Evolutionary conservation across 1,140 invertebrate species (phyloP).

Genomic region (Pachyrhynchus sulphureomaculatus): DNA sequence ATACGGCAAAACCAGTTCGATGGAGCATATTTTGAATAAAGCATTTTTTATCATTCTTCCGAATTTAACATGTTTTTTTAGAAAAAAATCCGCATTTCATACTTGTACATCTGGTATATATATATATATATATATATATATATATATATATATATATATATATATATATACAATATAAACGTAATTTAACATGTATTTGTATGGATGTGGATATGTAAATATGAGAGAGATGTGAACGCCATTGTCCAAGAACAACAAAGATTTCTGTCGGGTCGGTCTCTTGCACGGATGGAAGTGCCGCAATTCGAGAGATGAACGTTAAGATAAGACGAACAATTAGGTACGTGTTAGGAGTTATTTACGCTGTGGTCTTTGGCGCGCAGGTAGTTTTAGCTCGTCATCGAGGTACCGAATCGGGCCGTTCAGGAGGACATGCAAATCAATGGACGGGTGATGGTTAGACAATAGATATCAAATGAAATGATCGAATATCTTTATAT

Average conservation of each 20-base stretch:
- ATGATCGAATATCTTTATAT: too few species aligned
- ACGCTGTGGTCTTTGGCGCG: slow-evolving; percentile 26
- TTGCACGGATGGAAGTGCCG: slow-evolving; percentile 24
- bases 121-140: slow-evolving; percentile 7
- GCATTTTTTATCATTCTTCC: too few species aligned
- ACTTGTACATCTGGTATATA: too few species aligned
- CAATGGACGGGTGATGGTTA: slow-evolving; percentile 5
- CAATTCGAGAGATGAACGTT: slow-evolving; percentile 39
- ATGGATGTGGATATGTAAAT: background rate
- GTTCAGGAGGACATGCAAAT: slow-evolving; percentile 19
- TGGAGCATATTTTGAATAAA: too few species aligned
- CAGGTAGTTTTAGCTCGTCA: slow-evolving; percentile 24
- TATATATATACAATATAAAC: background rate
- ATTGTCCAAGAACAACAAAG: background rate
- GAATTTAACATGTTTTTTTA: too few species aligned
- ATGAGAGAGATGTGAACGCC: background rate
- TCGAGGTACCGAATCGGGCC: slow-evolving; percentile 15
- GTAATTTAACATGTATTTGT: background rate
- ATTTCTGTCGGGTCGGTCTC: background rate
- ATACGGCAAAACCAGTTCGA: too few species aligned
- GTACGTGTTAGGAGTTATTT: slow-evolving; percentile 37
- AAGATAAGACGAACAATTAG: slow-evolving; percentile 41
- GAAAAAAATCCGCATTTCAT: too few species aligned
- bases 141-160: slow-evolving; percentile 7
- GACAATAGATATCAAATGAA: too few species aligned